These are phyloP conservation scores for Drosophila repletoides DNA, from an alignment of 1,140 invertebrate genomes.

Conservation along the genomic window DNA sequence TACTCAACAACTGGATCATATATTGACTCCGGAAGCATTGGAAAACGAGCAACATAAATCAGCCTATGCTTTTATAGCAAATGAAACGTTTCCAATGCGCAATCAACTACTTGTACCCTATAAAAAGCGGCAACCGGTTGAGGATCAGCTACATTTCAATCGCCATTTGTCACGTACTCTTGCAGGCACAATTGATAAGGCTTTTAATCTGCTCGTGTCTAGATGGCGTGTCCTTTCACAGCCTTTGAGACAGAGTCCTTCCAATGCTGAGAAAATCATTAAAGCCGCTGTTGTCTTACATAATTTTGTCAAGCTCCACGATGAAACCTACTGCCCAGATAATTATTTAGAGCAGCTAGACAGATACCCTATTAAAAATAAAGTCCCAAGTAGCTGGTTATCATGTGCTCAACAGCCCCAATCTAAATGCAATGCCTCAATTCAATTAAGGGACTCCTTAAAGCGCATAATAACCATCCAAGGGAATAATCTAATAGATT, in stretches of 20 bases:
- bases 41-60: not conserved
- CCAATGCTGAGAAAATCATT: conserved; percentile 13
- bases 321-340: conserved; percentile 6
- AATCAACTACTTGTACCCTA: conserved; percentile 1
- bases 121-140: not conserved
- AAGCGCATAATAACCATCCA: not conserved
- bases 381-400: not conserved
- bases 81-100: not conserved
- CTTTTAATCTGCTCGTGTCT: conserved; percentile 13
- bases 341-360: not conserved
- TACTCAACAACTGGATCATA: not conserved
- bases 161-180: not conserved
- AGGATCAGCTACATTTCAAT: conserved; percentile 3
- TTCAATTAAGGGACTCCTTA: not conserved
- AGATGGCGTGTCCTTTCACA: conserved; percentile 15
- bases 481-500: not conserved
- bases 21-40: not conserved
- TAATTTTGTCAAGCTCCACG: conserved; percentile 19
- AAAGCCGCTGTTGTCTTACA: conserved; percentile 14
- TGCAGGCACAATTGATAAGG: conserved; percentile 3
- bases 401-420: not conserved
- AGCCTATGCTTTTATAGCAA: conserved; percentile 3
- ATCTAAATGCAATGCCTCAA: not conserved
- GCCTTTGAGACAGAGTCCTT: not conserved
- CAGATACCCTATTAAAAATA: not conserved